Base-by-base conservation (phyloP, 2,797 vertebrate genomes). In the Telmatherina bonti region DNA sequence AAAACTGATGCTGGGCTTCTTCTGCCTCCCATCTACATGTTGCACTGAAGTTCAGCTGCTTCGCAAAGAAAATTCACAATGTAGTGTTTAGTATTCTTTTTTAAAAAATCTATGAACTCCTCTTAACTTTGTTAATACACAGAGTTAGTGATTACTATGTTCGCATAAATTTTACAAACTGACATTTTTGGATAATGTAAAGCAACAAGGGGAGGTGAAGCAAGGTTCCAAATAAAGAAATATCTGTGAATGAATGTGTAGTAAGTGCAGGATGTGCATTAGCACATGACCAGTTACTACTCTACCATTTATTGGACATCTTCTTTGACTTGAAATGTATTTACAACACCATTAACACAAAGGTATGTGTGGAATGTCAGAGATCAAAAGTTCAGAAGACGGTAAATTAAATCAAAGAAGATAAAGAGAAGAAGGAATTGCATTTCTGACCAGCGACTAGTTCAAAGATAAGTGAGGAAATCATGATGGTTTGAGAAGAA, bases 401-500 rank as follows among this genome's bases (percentile, higher is more conserved):
- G 8, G 22, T 52, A 31, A 16, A 22, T 45, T 52, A 70, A 69
- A 64, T 60, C 53, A 20, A 38, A 41, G 1, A 61, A n/a, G 4
- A 20, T 22, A 15, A 31, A 43, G 45, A 43, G 53, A 59, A 31
- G 30, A 57, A 36, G 12, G 38, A 1, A 41, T 24, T 0, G n/a
- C 43, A 22, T 62, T 64, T 5, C 22, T 7, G 11, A 20, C 0
- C 0, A 52, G 11, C 1, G 16, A 2, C 24, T 20, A 18, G 71
- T 54, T 9, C 13, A 49, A n/a, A 54, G 53, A 72, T 54, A 66
- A 67, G 5, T 20, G 5, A 35, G 33, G 53, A 13, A 35, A 15
- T 13, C 22, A 12, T 6, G 53, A 24, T 15, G 11, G 30, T 31
- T 38, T 29, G n/a, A 18, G 15, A 33, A 53, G 49, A 52, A 4